Evolutionary conservation across 2,888 invertebrate genomes (phyloP).

Genomic region (Drosophila parthenogenetica): DNA sequence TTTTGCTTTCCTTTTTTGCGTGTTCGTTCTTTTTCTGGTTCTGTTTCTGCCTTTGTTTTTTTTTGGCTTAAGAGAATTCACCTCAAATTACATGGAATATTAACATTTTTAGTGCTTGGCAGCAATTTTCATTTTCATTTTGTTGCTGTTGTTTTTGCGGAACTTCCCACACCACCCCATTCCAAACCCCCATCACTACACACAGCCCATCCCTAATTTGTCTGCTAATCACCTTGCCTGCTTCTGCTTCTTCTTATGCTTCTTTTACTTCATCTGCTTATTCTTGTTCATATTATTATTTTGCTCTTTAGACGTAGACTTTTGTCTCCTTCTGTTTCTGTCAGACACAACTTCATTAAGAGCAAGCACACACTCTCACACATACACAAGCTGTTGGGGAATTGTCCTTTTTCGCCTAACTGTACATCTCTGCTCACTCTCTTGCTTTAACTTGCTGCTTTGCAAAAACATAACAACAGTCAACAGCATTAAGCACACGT

Average conservation of each 20-base stretch:
- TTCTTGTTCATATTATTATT: slow-evolving; percentile 1
- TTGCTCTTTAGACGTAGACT: slow-evolving; percentile 7
- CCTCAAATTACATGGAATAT: slow-evolving; percentile 42
- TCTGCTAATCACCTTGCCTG: slow-evolving; percentile 52
- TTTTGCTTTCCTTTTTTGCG: neutral
- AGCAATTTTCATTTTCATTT: slow-evolving; percentile 42
- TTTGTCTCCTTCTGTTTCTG: slow-evolving; percentile 27
- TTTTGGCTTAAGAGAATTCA: slow-evolving; percentile 25
- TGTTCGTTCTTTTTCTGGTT: neutral
- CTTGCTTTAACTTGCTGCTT: slow-evolving; percentile 5
- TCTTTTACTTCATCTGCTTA: neutral
- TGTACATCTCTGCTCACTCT: slow-evolving; percentile 30
- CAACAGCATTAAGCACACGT: slow-evolving; percentile 27
- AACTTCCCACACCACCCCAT: neutral
- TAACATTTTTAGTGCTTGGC: slow-evolving; percentile 39
- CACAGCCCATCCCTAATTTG: neutral
- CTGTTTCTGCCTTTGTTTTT: neutral
- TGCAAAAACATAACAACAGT: slow-evolving; percentile 24
- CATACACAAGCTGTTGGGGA: slow-evolving; percentile 13
- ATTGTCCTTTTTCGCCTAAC: slow-evolving; percentile 57
- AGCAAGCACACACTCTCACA: slow-evolving; percentile 23
- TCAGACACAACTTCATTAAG: slow-evolving; percentile 52
- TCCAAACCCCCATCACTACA: too few relatives aligned
- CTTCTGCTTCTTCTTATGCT: slow-evolving; percentile 12
- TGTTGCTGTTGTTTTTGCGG: neutral